Evolutionary conservation across 2,888 invertebrate species (phyloP).

Genomic region (Dascillus cervinus): DNA sequence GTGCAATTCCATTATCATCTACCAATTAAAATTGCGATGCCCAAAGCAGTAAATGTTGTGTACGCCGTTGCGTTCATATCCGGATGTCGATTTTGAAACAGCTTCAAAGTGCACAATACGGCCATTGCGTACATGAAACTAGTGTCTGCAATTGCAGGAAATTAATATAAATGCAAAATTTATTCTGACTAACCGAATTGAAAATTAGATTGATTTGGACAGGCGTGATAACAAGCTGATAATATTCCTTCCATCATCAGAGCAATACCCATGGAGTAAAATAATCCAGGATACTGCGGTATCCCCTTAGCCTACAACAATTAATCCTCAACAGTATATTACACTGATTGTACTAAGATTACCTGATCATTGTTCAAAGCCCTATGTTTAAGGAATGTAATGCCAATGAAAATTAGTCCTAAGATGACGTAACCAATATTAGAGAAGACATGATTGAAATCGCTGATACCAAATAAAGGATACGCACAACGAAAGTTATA

Average conservation of each 20-base stretch:
- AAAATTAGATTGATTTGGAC: conserved; percentile 83
- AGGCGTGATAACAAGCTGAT: conserved; percentile 82
- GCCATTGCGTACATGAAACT: conserved; percentile 91
- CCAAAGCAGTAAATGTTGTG: conserved; percentile 65
- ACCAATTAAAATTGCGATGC: conserved; percentile 63
- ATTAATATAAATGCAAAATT: not conserved
- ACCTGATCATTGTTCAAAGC: too few relatives aligned
- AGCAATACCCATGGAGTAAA: conserved; percentile 79
- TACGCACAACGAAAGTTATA: conserved; percentile 84
- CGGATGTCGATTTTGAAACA: conserved; percentile 81
- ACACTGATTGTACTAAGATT: too few relatives aligned
- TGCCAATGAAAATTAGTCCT: conserved; percentile 63
- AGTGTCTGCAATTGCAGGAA: conserved; percentile 63
- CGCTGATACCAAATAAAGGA: conserved; percentile 62
- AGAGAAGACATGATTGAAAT: conserved; percentile 82
- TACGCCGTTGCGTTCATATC: conserved; percentile 79
- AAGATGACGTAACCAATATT: conserved; percentile 76
- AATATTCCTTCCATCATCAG: conserved; percentile 80
- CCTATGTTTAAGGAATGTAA: conserved; percentile 6
- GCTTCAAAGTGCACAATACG: conserved; percentile 74
- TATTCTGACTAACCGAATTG: conserved; percentile 88
- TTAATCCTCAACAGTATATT: too few relatives aligned
- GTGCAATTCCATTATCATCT: not conserved
- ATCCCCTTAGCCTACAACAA: conserved; percentile 53
- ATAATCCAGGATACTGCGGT: conserved; percentile 72